These are phyloP conservation scores for Brienomyrus brachyistius DNA, from an alignment of 2,113 vertebrate genomes.

Conservation along the genomic window DNA sequence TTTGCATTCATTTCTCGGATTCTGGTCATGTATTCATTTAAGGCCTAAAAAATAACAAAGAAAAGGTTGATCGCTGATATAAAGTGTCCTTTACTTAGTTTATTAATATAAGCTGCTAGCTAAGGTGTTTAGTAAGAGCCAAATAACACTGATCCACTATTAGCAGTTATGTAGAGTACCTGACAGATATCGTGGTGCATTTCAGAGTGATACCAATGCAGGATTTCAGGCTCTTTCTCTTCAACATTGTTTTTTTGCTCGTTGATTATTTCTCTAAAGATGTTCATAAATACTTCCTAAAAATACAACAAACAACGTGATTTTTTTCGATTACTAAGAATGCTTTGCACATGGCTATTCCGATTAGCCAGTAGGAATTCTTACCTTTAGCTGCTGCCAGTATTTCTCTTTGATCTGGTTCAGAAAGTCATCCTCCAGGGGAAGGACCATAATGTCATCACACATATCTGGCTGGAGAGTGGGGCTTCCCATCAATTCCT, in stretches of 20 bases:
- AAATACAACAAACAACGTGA: not conserved
- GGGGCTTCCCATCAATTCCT: constrained; percentile 52
- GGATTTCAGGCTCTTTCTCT: constrained; percentile 26
- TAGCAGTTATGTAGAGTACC: constrained; percentile 32
- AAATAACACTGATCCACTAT: not conserved
- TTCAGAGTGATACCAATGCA: constrained; percentile 36
- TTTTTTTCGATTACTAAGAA: not conserved
- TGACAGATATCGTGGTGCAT: constrained; percentile 56
- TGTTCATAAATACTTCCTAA: constrained; percentile 45
- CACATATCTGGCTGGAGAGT: constrained; percentile 52
- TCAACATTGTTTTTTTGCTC: constrained; percentile 47
- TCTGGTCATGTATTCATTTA: constrained; percentile 26
- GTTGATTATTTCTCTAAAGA: constrained; percentile 33
- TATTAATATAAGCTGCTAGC: not conserved
- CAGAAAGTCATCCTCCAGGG: constrained; percentile 43
- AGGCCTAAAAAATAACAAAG: constrained; percentile 32
- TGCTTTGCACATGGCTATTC: not conserved
- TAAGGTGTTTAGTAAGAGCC: not conserved
- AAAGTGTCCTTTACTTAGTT: not conserved
- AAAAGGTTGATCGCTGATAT: not conserved
- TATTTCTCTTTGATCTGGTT: constrained; percentile 47
- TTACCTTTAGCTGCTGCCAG: constrained; percentile 46
- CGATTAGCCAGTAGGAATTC: not conserved
- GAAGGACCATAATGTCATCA: constrained; percentile 31
- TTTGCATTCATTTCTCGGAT: constrained; percentile 37